Base-by-base conservation (phyloP, 2,113 vertebrate genomes). In the Turnix velox region DNA sequence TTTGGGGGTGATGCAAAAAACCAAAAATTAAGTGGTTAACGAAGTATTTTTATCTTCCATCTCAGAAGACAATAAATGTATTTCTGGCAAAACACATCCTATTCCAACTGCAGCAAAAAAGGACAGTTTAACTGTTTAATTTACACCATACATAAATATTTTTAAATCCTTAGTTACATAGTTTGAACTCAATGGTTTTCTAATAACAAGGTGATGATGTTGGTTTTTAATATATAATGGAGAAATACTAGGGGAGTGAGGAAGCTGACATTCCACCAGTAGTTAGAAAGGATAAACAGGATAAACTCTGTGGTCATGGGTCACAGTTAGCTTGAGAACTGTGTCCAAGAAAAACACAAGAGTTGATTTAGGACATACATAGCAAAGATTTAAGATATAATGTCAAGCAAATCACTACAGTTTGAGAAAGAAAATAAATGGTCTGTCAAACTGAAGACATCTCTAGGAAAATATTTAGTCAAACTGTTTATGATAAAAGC, bases 231-330 rank as follows among this genome's bases (percentile, higher is more conserved):
- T 63, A 67, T 54, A 74, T 69, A 94, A 84, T 10, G 11, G 63
- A 73, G 31, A 82, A 91, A 93, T 48, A 94, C 40, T 30, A 67
- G 19, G 27, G 28, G 28, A 81, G 4, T 28, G 4, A 4, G 27
- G 24, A 93, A 91, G 76, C 59, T 77, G 54, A 84, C 87, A 89
- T 72, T 77, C 55, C 51, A 81, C 67, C 59, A 63, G 35, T 51
- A 84, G 73, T 71, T 78, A 63, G 46, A 77, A 92, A 84, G 43
- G 30, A 80, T 59, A 92, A 93, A 92, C 87, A 94, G 55, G 68
- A 67, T 49, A 84, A 84, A 88, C 23, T 35, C 8, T 28, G 35
- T 46, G 72, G 73, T 77, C 76, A 88, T 11, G 69, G 76, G 68
- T 86, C 90, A 89, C 25, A 80, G 39, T 35, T 66, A 76, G 46